Conservation (phyloP, 2,888 invertebrate genomes). For the Julus scanicus region DNA sequence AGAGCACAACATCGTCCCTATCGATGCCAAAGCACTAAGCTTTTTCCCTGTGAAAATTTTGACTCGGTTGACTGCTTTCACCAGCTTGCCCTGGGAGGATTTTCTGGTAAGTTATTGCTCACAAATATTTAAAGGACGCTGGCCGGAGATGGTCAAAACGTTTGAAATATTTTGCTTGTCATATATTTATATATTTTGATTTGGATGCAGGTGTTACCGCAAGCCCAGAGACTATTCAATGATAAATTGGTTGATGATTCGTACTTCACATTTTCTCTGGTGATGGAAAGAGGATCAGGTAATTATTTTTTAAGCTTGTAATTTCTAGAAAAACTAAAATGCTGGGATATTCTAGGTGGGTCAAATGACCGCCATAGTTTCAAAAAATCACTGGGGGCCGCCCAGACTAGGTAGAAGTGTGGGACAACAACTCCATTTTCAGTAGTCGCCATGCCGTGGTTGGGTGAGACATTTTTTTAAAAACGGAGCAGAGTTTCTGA, state of each 20-base stretch:
- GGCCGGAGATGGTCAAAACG: too few relatives aligned
- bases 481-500: too few relatives aligned
- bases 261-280: conserved; percentile 78
- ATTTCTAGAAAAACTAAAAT: background rate
- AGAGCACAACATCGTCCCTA: conserved; percentile 63
- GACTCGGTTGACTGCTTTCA: conserved; percentile 74
- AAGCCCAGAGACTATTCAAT: background rate
- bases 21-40: conserved; percentile 62
- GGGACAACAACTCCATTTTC: too few relatives aligned
- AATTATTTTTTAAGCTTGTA: conserved; percentile 60
- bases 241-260: conserved; percentile 61
- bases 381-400: too few relatives aligned
- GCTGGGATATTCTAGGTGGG: too few relatives aligned
- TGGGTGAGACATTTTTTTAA: too few relatives aligned
- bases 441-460: too few relatives aligned
- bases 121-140: background rate
- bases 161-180: too few relatives aligned
- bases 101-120: background rate
- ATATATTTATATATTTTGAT: too few relatives aligned
- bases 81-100: conserved; percentile 77
- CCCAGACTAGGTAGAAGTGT: too few relatives aligned
- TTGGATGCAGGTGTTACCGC: background rate
- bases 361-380: too few relatives aligned
- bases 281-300: conserved; percentile 81
- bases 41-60: conserved; percentile 66